These are phyloP conservation scores for Lordiphosa mommai DNA, from an alignment of 1,140 invertebrate species.

Conservation along the genomic window DNA sequence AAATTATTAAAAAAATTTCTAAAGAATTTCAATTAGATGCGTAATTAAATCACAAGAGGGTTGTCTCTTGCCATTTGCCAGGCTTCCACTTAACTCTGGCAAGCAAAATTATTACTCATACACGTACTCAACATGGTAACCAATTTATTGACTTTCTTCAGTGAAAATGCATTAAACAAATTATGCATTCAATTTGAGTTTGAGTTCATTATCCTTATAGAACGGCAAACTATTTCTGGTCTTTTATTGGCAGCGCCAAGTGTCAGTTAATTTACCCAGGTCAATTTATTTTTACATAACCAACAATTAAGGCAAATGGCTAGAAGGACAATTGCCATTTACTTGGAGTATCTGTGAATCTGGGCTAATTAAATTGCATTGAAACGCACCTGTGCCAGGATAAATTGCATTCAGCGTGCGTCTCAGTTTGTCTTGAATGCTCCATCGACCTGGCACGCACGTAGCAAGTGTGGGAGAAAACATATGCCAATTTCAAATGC, in stretches of 20 bases:
- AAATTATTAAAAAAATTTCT: too few relatives aligned
- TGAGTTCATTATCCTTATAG: slow-evolving; percentile 27
- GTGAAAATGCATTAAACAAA: neutral
- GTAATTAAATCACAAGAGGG: neutral
- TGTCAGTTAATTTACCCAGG: slow-evolving; percentile 36
- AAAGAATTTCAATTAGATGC: neutral
- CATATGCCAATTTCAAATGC: slow-evolving; percentile 45
- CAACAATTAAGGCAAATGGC: slow-evolving; percentile 34
- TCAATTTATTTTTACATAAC: slow-evolving; percentile 29
- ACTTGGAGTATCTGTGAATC: slow-evolving; percentile 48
- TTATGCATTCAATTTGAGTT: too few relatives aligned
- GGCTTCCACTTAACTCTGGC: neutral
- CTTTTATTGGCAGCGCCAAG: slow-evolving; percentile 28
- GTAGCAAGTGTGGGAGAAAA: slow-evolving; percentile 23
- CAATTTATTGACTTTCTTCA: too few relatives aligned
- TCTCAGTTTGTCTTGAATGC: neutral
- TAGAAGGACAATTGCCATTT: slow-evolving; percentile 56
- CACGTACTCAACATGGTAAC: too few relatives aligned
- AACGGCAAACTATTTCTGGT: too few relatives aligned
- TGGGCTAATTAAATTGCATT: slow-evolving; percentile 71
- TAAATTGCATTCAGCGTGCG: slow-evolving; percentile 33
- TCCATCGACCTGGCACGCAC: slow-evolving; percentile 14
- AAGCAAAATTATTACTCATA: neutral
- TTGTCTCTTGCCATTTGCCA: neutral
- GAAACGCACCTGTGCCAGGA: slow-evolving; percentile 50